These are phyloP conservation scores for Drosophila eohydei DNA, from an alignment of 2,888 invertebrate species.

Conservation along the genomic window DNA sequence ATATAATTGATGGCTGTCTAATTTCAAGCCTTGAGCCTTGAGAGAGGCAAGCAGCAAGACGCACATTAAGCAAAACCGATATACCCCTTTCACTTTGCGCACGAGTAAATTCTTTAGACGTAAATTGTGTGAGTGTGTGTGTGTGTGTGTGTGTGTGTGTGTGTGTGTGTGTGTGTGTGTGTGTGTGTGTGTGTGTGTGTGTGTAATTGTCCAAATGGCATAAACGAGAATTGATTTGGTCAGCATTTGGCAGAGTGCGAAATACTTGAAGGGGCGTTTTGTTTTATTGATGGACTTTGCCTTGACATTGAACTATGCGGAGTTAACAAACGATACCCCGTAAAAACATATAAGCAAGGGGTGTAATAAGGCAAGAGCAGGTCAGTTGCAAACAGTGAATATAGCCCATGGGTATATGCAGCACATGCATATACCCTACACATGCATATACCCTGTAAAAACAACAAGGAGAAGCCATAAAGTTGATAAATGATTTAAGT, in stretches of 20 bases:
- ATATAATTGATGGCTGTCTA: too few species aligned
- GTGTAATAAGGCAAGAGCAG: background rate
- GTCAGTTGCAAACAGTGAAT: background rate
- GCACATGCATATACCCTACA: too few species aligned
- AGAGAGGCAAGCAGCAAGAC: background rate
- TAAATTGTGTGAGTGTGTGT: slow-evolving; percentile 8
- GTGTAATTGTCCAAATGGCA: slow-evolving; percentile 50
- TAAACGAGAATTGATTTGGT: slow-evolving; percentile 25
- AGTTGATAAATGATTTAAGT: background rate
- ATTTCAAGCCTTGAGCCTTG: too few species aligned
- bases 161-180: background rate
- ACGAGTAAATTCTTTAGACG: background rate
- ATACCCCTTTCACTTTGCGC: background rate
- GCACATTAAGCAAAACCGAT: background rate
- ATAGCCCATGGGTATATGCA: too few species aligned
- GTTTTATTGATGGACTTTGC: slow-evolving; percentile 12
- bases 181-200: slow-evolving; percentile 10
- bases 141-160: slow-evolving; percentile 11
- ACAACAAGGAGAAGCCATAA: too few species aligned
- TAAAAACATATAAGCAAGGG: background rate
- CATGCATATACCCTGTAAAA: too few species aligned
- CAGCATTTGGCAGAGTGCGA: slow-evolving; percentile 9
- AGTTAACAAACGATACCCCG: background rate
- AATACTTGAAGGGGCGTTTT: slow-evolving; percentile 17
- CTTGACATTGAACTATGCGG: slow-evolving; percentile 29